Evolutionary conservation across 2,797 vertebrate species (phyloP), one percentile per base, ranked within the genome.

Genomic region (Peromyscus aztecus): DNA sequence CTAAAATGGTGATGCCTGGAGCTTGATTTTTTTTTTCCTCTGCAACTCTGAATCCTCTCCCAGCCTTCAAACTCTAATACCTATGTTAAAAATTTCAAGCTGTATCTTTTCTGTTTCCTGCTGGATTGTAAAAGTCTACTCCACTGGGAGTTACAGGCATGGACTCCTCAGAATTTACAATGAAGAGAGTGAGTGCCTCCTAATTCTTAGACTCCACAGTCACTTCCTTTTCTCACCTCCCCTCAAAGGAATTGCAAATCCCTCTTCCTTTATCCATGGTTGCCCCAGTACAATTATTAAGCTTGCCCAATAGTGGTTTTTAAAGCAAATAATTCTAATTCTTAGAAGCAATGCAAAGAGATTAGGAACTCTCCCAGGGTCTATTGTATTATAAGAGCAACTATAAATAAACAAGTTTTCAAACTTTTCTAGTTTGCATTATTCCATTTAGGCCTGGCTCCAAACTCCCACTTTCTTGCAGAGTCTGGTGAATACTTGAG

Each of bases 371-470:
- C 59, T 3, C 21, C 84, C 43, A 87, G 43, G 61, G 17, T 69
- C 49, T 69, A 4, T 55, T 89, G 65, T 34, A 95, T 67, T 43
- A 2, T 84, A 85, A 21, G 13, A 46, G 3, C 57, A 89, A 94
- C 65, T 52, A 76, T 91, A 69, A 95, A 75, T 89, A 76, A 93
- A 90, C 8, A 55, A 46, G 8, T 88, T 86, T 91, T 81, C 76
- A 55, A 49, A 89, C 23, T 93, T 37, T 81, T 9, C 24, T 11
- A 57, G n/a, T 17, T 57, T 34, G 8, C 24, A 73, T 73, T 37
- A 19, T 37, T 55, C 21, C 34, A 37, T 69, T 71, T 76, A 75
- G 21, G 16, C 27, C 24, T 83, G 46, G 67, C 43, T 59, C 57
- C 4, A 9, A 9, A 57, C 67, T 34, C 59, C 21, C 31, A 31